A percentile compares a stretch with the other conserved stretches of the same genome.
phyloP scores from a whole-genome alignment of 2,113 vertebrate species.

The Steatornis caripensis region DNA sequence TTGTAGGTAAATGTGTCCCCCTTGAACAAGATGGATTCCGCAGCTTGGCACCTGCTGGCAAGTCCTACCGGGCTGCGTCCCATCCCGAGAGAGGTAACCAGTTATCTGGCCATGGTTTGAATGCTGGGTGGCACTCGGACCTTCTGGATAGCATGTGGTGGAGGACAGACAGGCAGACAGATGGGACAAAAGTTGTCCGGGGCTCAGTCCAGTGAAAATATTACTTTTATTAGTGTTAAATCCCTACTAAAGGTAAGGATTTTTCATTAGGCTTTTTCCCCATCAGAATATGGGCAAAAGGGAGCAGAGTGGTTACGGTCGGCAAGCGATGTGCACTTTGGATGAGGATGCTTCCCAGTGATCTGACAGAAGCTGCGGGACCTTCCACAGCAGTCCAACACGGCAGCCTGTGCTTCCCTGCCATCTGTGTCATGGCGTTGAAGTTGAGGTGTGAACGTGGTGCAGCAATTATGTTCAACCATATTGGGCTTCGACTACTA shows the following conservation, averaged over 20 bases:
- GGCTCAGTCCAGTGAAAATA: not conserved
- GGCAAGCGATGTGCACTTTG: not conserved
- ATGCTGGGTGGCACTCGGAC: not conserved
- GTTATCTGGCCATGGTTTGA: not conserved
- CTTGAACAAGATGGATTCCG: not conserved
- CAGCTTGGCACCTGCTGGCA: not conserved
- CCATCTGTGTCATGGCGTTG: rapidly evolving
- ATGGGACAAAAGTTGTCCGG: not conserved
- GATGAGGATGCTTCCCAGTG: not conserved
- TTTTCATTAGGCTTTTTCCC: not conserved
- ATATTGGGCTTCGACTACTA: rapidly evolving
- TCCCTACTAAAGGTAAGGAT: not conserved
- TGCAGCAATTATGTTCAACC: not conserved
- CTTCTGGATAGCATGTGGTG: not conserved
- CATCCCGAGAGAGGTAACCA: not conserved
- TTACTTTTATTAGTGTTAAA: not conserved
- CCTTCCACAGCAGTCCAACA: not conserved
- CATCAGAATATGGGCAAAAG: not conserved
- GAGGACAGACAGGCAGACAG: not conserved
- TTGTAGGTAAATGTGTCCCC: not conserved
- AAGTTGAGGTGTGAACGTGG: rapidly evolving
- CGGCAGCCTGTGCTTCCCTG: not conserved
- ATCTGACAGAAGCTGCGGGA: not conserved
- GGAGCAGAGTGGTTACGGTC: not conserved
- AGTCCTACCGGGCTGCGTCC: not conserved